Evolutionary conservation across 30 jellyfish, hydroid and myxozoan species (phyloP), one percentile per base, ranked within the genome.

Genomic region (Mastigias papua): DNA sequence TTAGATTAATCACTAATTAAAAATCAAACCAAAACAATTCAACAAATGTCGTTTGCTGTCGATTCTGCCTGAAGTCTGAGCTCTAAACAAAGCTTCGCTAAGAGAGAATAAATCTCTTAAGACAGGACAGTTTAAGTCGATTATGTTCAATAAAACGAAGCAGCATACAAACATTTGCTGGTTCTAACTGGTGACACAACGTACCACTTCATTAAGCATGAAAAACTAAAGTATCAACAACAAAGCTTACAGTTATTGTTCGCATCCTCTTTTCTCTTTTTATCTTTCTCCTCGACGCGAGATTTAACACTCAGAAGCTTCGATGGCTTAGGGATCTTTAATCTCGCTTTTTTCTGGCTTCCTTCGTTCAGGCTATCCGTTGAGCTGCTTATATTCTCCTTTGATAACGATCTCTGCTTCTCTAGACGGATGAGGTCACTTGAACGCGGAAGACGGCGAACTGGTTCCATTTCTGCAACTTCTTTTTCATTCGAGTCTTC

Each of bases 361-460:
- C 93, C 93, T 42, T 84, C 93, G 60, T 84, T 84, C 61, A 84
- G 73, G 63, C 93, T 84, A 72, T 84, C 93, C 17, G 86, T 84
- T 22, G 93, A 84, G 67, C 93, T 84, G 86, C 81, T 57, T 15
- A 84, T 54, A 62, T 72, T 72, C 48, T 84, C 93, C 34, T 69
- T 72, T 51, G 93, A 84, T 80, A 33, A 9, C 1, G 93, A 76
- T 19, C 32, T n/a, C 49, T 84, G 87, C 62, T 46, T 84, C 33
- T 84, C 93, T 77, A 71, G 19, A 23, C 75, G 60, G 8, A 70
- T 33, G 3, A 84, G 58, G 26, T 84, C 87, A 76, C 93, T 84
- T 34, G 93, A 84, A 63, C 93, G 93, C 54, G 93, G 93, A 17
- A 84, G 65, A 48, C 93, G 86, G 25, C 93, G 87, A 34, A 84